Percentiles rank a stretch among this genome's conserved stretches.
Conservation (phyloP, 2,888 invertebrate species). For the Beris morrisii region DNA sequence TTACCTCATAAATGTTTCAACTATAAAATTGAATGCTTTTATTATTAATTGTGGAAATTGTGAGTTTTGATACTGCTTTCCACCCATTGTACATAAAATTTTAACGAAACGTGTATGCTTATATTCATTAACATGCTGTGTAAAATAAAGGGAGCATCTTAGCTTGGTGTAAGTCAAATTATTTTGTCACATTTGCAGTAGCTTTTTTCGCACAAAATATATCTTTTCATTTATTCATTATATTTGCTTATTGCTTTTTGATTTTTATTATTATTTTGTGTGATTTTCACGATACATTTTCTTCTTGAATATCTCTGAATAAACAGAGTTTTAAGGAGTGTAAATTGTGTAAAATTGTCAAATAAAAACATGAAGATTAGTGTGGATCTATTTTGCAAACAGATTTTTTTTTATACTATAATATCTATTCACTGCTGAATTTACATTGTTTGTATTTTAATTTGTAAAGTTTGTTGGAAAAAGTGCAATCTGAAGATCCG, state of each 20-base stretch:
- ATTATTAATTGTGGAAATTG: no score
- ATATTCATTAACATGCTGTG: constrained; percentile 26
- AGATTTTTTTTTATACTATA: no score
- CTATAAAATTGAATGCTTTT: no score
- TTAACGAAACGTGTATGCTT: neutral
- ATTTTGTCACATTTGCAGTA: constrained; percentile 31
- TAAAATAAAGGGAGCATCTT: constrained; percentile 76
- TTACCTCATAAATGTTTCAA: neutral
- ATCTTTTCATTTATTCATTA: constrained; percentile 16
- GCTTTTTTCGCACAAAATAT: constrained; percentile 18
- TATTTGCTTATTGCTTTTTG: neutral
- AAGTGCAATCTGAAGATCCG: constrained; percentile 81
- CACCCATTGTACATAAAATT: constrained; percentile 14
- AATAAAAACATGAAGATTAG: neutral
- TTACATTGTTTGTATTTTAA: neutral
- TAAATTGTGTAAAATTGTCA: neutral
- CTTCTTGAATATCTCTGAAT: constrained; percentile 29
- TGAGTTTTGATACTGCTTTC: neutral
- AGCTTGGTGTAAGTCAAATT: constrained; percentile 84
- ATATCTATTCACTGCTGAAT: no score
- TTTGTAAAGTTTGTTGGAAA: constrained; percentile 71
- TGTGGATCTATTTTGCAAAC: neutral
- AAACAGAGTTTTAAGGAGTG: constrained; percentile 60
- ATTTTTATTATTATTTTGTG: no score
- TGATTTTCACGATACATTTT: constrained; percentile 8